Percentiles rank a stretch among this genome's conserved stretches.
phyloP scores from a whole-genome alignment of 2,113 vertebrate genomes.

The Brachyhypopomus occidentalis region DNA sequence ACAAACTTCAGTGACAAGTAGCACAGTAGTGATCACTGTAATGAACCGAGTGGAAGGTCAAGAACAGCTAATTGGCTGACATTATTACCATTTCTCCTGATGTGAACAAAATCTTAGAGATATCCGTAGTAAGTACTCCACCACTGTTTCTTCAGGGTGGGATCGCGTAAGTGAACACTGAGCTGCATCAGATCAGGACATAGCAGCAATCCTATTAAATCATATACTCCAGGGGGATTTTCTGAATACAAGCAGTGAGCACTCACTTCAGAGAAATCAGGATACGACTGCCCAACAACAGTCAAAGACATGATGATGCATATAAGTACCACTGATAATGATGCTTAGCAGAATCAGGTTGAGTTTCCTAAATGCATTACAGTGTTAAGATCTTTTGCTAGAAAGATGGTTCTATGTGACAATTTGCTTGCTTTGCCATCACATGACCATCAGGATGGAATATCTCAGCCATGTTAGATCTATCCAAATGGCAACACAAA shows the following conservation, averaged over 20 bases:
- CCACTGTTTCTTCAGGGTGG: background rate
- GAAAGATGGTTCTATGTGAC: slow-evolving; percentile 5
- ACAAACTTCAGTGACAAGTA: background rate
- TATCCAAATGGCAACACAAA: slow-evolving; percentile 1
- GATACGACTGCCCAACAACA: slow-evolving; percentile 45
- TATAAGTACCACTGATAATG: slow-evolving; percentile 7
- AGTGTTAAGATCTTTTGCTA: slow-evolving; percentile 5
- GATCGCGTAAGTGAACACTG: slow-evolving; percentile 9
- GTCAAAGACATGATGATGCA: slow-evolving; percentile 22
- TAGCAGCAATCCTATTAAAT: slow-evolving; percentile 45
- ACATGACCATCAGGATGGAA: background rate
- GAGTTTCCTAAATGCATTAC: slow-evolving; percentile 34
- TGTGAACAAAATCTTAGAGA: background rate
- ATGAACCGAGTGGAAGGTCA: slow-evolving; percentile 8
- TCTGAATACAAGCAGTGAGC: slow-evolving; percentile 33
- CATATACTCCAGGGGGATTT: slow-evolving; percentile 42
- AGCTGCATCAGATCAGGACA: slow-evolving; percentile 39
- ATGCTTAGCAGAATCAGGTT: slow-evolving; percentile 17
- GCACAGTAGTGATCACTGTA: background rate
- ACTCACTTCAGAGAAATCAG: slow-evolving; percentile 45
- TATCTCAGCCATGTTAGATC: background rate
- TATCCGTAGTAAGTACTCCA: background rate
- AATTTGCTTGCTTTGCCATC: background rate
- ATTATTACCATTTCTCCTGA: slow-evolving; percentile 7
- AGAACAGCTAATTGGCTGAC: slow-evolving; percentile 3